Percentiles rank a stretch among this genome's conserved stretches.
Evolutionary conservation across 2,797 vertebrate genomes (phyloP).

Genomic region (Aphelocoma californica): DNA sequence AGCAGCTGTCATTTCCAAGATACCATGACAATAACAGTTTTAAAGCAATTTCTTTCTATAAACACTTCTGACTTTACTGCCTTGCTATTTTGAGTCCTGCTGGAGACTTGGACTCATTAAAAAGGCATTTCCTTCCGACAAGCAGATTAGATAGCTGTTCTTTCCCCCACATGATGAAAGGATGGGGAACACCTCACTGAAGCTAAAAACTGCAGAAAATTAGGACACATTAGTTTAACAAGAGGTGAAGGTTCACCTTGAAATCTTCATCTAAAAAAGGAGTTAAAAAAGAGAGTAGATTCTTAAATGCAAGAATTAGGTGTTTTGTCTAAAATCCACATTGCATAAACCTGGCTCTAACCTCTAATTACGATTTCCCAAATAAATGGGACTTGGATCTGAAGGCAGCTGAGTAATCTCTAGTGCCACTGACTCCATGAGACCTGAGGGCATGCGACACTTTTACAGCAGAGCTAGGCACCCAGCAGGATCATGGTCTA

Average conservation of each 20-base stretch:
- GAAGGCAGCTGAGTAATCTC: not conserved
- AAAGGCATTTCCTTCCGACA: conserved; percentile 64
- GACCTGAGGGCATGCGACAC: not conserved
- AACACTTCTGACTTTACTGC: conserved; percentile 40
- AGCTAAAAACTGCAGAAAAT: conserved; percentile 49
- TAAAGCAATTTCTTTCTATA: conserved; percentile 39
- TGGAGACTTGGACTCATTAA: conserved; percentile 48
- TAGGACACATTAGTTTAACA: conserved; percentile 9
- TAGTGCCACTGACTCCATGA: not conserved
- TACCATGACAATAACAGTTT: not conserved
- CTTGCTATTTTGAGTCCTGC: conserved; percentile 48
- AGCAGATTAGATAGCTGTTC: conserved; percentile 62
- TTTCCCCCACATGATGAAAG: conserved; percentile 34
- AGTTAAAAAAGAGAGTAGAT: conserved; percentile 1
- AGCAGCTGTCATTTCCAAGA: conserved; percentile 45
- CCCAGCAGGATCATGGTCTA: conserved; percentile 6
- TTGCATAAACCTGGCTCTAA: conserved; percentile 15
- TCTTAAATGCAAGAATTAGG: not conserved
- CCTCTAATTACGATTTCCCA: not conserved
- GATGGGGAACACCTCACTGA: conserved; percentile 14
- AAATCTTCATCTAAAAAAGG: not conserved
- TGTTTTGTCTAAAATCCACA: not conserved
- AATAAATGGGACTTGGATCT: not conserved
- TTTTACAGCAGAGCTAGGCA: not conserved
- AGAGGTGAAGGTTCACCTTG: conserved; percentile 12